Evolutionary conservation across 2,888 invertebrate species (phyloP), one percentile per base, ranked within the genome.

Genomic region (Tetragnatha montana): DNA sequence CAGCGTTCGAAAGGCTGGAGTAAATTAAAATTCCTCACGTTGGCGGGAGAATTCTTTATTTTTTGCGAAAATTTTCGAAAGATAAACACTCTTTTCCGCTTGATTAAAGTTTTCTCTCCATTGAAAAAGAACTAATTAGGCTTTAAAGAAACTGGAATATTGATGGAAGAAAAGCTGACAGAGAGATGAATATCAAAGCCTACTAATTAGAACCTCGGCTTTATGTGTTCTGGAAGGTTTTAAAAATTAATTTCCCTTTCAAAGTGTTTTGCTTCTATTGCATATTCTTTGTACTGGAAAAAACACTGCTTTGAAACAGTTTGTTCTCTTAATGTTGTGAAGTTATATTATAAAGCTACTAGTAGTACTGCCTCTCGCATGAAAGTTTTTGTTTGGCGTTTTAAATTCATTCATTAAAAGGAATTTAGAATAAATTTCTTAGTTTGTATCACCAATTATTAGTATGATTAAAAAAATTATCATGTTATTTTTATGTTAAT

Each of bases 71-170:
- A n/a, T 74, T 74, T 74, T 71, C 60, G n/a, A 60, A 86, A 86
- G 79, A 22, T 79, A 80, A 79, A 86, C 73, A 70, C 47, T 50
- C 19, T 71, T 21, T 22, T 86, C 17, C 73, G 71, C 76, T 86
- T 86, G 85, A 86, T 86, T 86, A 86, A 86, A 86, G 49, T 86
- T 71, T 79, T 51, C 21, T 60, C 14, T 22, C 22, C 35, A 80
- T 71, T 51, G 49, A 51, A 73, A 69, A 70, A 35, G 79, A 79
- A 60, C 79, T 79, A 86, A 86, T 86, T 79, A 86, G 78, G 47
- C 79, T 79, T 71, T 49, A 47, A n/a, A 17, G 75, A 75, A 78
- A 78, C 49, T 49, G 68, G n/a, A 70, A 70, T 70, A 70, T 80
- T 80, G 49, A 81, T 79, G 47, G n/a, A 8, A 81, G 70, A 22